These are phyloP conservation scores for Vultur gryphus DNA, from an alignment of 2,797 vertebrate genomes.

Conservation along the genomic window DNA sequence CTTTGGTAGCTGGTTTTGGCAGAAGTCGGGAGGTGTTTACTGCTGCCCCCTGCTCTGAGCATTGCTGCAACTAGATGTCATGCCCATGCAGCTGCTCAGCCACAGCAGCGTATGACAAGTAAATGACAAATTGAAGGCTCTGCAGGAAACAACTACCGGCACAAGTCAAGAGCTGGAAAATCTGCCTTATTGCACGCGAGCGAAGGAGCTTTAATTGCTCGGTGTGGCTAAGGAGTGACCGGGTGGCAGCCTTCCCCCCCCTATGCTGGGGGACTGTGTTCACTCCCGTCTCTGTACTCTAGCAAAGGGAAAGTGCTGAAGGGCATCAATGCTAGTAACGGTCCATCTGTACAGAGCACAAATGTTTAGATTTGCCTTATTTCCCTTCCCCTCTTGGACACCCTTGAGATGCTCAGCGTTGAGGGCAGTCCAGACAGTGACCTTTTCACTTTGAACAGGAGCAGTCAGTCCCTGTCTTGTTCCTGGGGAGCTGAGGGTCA, in stretches of 20 bases:
- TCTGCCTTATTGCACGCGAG: background rate
- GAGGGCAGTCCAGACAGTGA: background rate
- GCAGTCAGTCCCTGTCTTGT: background rate
- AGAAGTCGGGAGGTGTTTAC: background rate
- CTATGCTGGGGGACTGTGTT: too few relatives aligned
- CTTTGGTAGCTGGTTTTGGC: background rate
- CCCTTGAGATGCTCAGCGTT: background rate
- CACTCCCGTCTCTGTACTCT: background rate
- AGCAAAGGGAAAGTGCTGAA: background rate
- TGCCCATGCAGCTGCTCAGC: background rate
- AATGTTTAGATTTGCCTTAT: background rate
- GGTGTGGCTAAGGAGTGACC: background rate
- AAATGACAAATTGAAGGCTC: background rate
- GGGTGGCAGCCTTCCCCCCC: background rate
- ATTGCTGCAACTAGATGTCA: fast-evolving
- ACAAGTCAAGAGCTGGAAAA: background rate
- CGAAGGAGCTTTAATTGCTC: background rate
- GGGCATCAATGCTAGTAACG: background rate
- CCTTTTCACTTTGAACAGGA: background rate
- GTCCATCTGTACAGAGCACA: background rate
- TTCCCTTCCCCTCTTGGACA: background rate
- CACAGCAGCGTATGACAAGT: background rate
- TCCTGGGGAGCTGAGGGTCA: background rate
- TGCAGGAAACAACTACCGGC: background rate
- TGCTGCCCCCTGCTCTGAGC: background rate